phyloP scores from a whole-genome alignment of 1,140 invertebrate genomes.

The Drosophila ambigua region DNA sequence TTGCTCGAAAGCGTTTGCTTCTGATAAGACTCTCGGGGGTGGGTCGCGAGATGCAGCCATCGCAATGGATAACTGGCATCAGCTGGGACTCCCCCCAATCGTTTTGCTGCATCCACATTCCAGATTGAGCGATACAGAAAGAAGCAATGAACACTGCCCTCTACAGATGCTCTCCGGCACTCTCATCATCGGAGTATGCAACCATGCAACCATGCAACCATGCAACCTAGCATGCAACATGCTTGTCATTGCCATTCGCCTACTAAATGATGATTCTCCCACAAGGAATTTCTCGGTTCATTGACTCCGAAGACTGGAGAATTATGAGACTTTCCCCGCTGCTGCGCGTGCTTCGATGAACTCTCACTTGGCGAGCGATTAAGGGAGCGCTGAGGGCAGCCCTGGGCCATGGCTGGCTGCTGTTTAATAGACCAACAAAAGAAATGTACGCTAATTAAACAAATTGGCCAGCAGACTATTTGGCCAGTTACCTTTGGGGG shows the following conservation, averaged over 20 bases:
- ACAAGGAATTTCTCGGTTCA: not conserved
- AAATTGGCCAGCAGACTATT: conserved; percentile 53
- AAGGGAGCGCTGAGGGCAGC: conserved; percentile 25
- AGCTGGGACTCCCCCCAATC: conserved; percentile 1
- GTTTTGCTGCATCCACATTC: not conserved
- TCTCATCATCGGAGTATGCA: no score
- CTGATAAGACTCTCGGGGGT: no score
- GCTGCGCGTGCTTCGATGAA: conserved; percentile 31
- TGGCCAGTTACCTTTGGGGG: conserved; percentile 6
- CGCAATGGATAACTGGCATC: no score
- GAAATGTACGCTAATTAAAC: conserved; percentile 63
- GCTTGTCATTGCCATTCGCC: no score
- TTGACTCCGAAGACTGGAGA: no score
- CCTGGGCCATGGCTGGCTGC: not conserved
- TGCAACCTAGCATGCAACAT: no score
- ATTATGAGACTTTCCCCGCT: conserved; percentile 32
- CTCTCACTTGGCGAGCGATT: conserved; percentile 65
- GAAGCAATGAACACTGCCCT: no score
- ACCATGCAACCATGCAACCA: no score
- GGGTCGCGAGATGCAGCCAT: no score
- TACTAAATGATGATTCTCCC: not conserved
- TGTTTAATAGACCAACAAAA: conserved; percentile 23
- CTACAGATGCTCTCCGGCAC: no score
- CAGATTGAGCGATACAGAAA: no score
- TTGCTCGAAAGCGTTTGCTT: no score